Evolutionary conservation across 2,797 vertebrate genomes (phyloP), one percentile per base, ranked within the genome.

Genomic region (Rhabdomys pumilio): DNA sequence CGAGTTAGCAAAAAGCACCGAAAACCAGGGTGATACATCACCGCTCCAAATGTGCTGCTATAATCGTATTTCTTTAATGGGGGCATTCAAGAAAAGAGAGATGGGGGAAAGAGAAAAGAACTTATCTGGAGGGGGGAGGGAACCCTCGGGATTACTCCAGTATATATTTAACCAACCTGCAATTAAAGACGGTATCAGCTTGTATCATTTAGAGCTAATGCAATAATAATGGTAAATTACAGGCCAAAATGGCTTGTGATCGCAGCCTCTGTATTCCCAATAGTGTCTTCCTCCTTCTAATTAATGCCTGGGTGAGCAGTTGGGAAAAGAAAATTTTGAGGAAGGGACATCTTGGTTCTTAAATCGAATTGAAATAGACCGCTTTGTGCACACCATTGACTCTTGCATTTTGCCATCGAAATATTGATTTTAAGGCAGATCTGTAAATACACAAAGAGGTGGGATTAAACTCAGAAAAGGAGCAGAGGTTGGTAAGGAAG

Each of bases 141-240:
- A 98, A 98, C 98, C 99, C 99, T 99, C 22, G 99, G 99, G 99
- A 99, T 97, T 98, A 97, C 99, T 99, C 98, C 98, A 98, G 99
- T 99, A 99, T 99, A 99, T 99, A 99, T 99, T 99, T 99, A 99
- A 99, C 99, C 99, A 99, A 99, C 99, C 99, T 99, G 99, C 99
- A 99, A 99, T 99, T 99, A 99, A 99, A 99, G 99, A 99, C 98
- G 99, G 99, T 99, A 99, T 99, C 99, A 99, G 99, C 99, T 99
- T 99, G 99, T 99, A 99, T 99, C 99, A 99, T 99, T 99, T 99
- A 99, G 99, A 99, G 99, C 98, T 99, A 99, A 99, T 99, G 99
- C 99, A 99, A 99, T 99, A 99, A 99, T 99, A 99, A 99, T 99
- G 99, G 99, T 99, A 99, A 99, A 99, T 99, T 99, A 99, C 99